Evolutionary conservation across 2,113 vertebrate genomes (phyloP).

Genomic region (Melospiza melodia): DNA sequence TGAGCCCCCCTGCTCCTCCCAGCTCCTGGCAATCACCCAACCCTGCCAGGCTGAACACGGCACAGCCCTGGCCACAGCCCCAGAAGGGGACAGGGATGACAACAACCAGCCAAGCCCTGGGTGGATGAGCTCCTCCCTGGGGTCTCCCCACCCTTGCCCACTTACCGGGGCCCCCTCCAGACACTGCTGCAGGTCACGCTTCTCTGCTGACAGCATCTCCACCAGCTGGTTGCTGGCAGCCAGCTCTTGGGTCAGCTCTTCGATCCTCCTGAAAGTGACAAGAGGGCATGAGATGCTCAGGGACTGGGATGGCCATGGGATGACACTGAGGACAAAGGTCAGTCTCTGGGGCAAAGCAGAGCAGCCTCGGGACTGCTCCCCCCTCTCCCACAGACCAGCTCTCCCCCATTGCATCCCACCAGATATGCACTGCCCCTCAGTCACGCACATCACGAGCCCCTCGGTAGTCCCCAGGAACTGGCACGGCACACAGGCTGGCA

Average conservation of each 20-base stretch:
- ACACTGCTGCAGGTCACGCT: conserved; percentile 50
- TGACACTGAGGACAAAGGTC: neutral
- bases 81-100: neutral
- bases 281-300: neutral
- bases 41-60: neutral
- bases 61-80: neutral
- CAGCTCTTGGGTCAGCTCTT: conserved; percentile 80
- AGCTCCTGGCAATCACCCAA: rapidly evolving
- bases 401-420: neutral
- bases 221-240: conserved; percentile 75
- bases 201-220: conserved; percentile 78
- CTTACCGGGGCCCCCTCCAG: conserved; percentile 69
- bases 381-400: neutral
- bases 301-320: neutral
- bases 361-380: neutral
- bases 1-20: neutral
- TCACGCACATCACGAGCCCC: neutral
- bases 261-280: conserved; percentile 74
- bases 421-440: rapidly evolving
- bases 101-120: neutral
- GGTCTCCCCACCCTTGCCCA: neutral
- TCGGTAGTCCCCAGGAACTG: neutral
- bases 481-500: neutral
- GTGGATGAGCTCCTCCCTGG: rapidly evolving
- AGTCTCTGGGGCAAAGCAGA: neutral